phyloP scores from a whole-genome alignment of 1,140 invertebrate genomes.

The Drosophila busckii region DNA sequence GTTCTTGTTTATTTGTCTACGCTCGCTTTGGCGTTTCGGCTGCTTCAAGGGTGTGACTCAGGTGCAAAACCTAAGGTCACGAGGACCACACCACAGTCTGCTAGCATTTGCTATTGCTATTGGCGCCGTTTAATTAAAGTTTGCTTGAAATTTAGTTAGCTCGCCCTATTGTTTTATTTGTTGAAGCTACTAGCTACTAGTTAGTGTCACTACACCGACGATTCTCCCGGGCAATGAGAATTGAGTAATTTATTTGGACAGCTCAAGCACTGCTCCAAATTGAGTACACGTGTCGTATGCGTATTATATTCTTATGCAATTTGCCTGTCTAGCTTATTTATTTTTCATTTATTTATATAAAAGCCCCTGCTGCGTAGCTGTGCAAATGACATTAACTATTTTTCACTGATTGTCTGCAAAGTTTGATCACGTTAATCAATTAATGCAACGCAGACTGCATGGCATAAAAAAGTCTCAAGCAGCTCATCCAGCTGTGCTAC shows the following conservation, averaged over 20 bases:
- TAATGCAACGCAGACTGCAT: slow-evolving; percentile 40
- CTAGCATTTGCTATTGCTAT: slow-evolving; percentile 14
- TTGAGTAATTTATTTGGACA: slow-evolving; percentile 53
- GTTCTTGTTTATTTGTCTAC: slow-evolving; percentile 31
- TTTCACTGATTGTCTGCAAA: slow-evolving; percentile 49
- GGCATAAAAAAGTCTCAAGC: slow-evolving; percentile 22
- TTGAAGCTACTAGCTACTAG: slow-evolving; percentile 9
- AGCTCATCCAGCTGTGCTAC: slow-evolving; percentile 14
- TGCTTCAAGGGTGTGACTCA: slow-evolving; percentile 53
- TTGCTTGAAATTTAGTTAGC: slow-evolving; percentile 59
- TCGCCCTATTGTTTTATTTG: slow-evolving; percentile 62
- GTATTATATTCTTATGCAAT: slow-evolving; percentile 32
- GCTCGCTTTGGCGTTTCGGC: slow-evolving; percentile 19
- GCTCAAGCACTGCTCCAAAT: slow-evolving; percentile 13
- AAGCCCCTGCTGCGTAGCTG: too few relatives aligned
- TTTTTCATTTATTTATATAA: slow-evolving; percentile 36
- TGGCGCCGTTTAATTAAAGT: slow-evolving; percentile 70
- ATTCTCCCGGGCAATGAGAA: slow-evolving; percentile 10
- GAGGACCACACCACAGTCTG: slow-evolving; percentile 17
- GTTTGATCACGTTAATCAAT: slow-evolving; percentile 72
- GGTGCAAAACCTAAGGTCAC: slow-evolving; percentile 65
- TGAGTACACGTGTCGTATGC: slow-evolving; percentile 46
- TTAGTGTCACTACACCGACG: too few relatives aligned
- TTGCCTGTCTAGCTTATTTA: slow-evolving; percentile 19
- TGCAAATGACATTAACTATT: slow-evolving; percentile 17